phyloP scores from a whole-genome alignment of 64 coral and sea anemone genomes.

The Actinia tenebrosa region DNA sequence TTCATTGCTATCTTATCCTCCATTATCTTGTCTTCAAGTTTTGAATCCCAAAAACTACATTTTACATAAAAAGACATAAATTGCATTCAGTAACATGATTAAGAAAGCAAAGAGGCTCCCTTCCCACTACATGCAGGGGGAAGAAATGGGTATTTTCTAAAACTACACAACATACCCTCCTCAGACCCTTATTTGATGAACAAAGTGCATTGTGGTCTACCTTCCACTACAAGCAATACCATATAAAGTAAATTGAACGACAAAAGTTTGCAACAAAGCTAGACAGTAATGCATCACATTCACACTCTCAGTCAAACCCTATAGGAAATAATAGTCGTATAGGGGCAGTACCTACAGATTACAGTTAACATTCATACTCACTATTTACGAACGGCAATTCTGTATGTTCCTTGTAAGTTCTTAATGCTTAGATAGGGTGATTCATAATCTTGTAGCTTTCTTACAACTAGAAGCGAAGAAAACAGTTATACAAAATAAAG shows the following conservation, averaged over 20 bases:
- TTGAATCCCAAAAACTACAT: conserved; percentile 66
- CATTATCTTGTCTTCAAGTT: conserved; percentile 73
- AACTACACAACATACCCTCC: background rate
- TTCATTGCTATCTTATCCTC: conserved; percentile 81
- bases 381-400: conserved; percentile 93
- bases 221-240: too few species aligned
- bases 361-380: conserved; percentile 8
- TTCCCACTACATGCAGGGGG: background rate
- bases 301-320: background rate
- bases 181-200: too few species aligned
- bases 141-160: background rate
- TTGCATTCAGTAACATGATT: too few species aligned
- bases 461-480: conserved; percentile 47
- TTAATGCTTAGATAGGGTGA: conserved; percentile 65
- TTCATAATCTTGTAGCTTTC: conserved; percentile 90
- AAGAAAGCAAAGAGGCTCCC: too few species aligned
- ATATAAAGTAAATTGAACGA: too few species aligned
- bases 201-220: too few species aligned
- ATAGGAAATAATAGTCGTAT: too few species aligned
- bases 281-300: too few species aligned
- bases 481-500: background rate
- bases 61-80: background rate
- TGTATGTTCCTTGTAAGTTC: conserved; percentile 48
- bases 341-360: too few species aligned
- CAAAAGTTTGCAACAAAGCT: too few species aligned